phyloP scores from a whole-genome alignment of 2,888 invertebrate species.

The Trissolcus brochymenae region DNA sequence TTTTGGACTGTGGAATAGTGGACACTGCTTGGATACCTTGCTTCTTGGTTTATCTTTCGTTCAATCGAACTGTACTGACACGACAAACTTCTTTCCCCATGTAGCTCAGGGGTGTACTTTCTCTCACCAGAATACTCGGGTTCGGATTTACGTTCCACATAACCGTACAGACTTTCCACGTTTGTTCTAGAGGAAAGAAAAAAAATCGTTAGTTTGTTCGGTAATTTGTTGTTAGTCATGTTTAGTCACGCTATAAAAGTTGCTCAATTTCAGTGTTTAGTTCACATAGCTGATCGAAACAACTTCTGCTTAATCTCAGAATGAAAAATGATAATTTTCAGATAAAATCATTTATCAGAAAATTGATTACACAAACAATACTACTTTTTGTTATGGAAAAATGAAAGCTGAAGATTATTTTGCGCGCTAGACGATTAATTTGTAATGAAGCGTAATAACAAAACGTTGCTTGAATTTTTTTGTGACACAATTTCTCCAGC shows the following conservation, averaged over 20 bases:
- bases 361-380: no score
- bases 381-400: no score
- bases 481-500: not conserved
- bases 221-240: not conserved
- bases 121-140: conserved; percentile 53
- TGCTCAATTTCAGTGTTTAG: not conserved
- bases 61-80: conserved; percentile 70
- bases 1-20: conserved; percentile 59
- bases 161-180: conserved; percentile 64
- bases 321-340: no score
- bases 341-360: no score
- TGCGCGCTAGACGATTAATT: not conserved
- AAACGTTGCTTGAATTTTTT: no score
- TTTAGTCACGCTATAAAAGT: not conserved
- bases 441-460: not conserved
- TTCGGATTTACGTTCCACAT: conserved; percentile 62
- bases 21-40: conserved; percentile 29
- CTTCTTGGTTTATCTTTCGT: conserved; percentile 68
- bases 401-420: no score
- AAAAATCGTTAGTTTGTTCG: not conserved
- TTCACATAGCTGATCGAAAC: not conserved
- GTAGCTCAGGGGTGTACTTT: conserved; percentile 56
- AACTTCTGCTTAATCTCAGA: no score
- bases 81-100: conserved; percentile 63
- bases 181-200: not conserved